Percentiles rank a stretch among this genome's conserved stretches.
These are phyloP conservation scores for Tautogolabrus adspersus DNA, from an alignment of 2,113 vertebrate species.

Conservation along the genomic window DNA sequence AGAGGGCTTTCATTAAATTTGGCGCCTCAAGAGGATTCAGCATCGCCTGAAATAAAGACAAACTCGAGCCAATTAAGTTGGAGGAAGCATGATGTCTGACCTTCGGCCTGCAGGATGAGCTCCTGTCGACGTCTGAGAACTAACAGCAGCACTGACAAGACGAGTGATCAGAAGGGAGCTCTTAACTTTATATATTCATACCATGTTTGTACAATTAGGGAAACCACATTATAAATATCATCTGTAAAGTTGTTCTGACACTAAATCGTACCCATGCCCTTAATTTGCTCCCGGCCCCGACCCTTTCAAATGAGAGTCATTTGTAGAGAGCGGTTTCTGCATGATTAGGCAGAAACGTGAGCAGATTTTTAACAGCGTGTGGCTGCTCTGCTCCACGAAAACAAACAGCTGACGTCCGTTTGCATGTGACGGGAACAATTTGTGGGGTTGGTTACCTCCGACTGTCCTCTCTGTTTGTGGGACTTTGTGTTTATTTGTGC, in stretches of 20 bases:
- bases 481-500: background rate
- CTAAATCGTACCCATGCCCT: background rate
- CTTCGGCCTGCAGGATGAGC: conserved; percentile 21
- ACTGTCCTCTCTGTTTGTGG: conserved; percentile 17
- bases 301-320: conserved; percentile 16
- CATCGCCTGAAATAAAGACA: conserved; percentile 3
- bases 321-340: conserved; percentile 34
- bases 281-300: background rate
- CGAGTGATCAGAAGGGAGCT: background rate
- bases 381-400: background rate
- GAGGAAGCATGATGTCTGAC: conserved; percentile 33
- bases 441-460: conserved; percentile 20
- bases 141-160: background rate
- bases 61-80: conserved; percentile 42
- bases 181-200: background rate
- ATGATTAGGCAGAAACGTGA: conserved; percentile 45
- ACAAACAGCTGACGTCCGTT: conserved; percentile 32
- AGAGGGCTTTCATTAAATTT: conserved; percentile 53
- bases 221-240: conserved; percentile 4
- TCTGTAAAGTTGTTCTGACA: background rate
- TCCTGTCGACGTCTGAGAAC: conserved; percentile 12
- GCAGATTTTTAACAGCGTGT: conserved; percentile 33
- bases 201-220: background rate
- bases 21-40: background rate
- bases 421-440: conserved; percentile 25